Conservation (phyloP, 1,140 invertebrate genomes). For the Chymomyza costata region DNA sequence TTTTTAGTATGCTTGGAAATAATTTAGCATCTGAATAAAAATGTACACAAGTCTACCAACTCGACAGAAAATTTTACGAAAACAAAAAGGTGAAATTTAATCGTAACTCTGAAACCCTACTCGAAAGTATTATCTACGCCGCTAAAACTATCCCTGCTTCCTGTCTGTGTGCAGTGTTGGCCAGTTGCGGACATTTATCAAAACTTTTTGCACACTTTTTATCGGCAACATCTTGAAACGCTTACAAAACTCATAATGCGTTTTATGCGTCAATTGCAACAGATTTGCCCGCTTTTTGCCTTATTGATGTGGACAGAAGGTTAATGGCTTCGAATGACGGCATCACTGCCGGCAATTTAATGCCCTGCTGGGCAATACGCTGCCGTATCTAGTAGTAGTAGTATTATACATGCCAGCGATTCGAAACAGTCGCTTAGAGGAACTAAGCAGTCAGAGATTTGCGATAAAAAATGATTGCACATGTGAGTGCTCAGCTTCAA, state of each 20-base stretch:
- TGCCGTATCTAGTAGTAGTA: too few relatives aligned
- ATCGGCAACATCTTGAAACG: slow-evolving; percentile 30
- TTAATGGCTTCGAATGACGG: slow-evolving; percentile 60
- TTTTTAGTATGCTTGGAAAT: too few relatives aligned
- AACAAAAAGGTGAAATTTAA: too few relatives aligned
- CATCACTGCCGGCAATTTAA: slow-evolving; percentile 54
- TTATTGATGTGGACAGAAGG: slow-evolving; percentile 73
- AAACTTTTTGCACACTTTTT: slow-evolving; percentile 5
- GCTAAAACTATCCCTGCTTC: too few relatives aligned
- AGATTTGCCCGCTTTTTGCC: slow-evolving; percentile 47
- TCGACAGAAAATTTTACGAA: too few relatives aligned
- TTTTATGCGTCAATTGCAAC: slow-evolving; percentile 49
- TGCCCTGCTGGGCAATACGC: slow-evolving; percentile 51
- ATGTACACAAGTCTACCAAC: too few relatives aligned
- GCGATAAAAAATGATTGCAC: slow-evolving; percentile 72
- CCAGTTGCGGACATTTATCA: too few relatives aligned
- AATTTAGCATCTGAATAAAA: too few relatives aligned
- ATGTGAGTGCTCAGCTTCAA: slow-evolving; percentile 55
- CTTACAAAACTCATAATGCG: slow-evolving; percentile 22
- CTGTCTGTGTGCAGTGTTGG: too few relatives aligned
- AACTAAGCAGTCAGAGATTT: slow-evolving; percentile 40
- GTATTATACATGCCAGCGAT: slow-evolving; percentile 41
- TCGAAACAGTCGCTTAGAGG: slow-evolving; percentile 47
- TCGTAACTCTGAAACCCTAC: too few relatives aligned
- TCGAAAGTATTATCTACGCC: too few relatives aligned